Percentiles rank a stretch among this genome's conserved stretches.
phyloP scores from a whole-genome alignment of 2,888 invertebrate species.

The Thelaira solivaga region DNA sequence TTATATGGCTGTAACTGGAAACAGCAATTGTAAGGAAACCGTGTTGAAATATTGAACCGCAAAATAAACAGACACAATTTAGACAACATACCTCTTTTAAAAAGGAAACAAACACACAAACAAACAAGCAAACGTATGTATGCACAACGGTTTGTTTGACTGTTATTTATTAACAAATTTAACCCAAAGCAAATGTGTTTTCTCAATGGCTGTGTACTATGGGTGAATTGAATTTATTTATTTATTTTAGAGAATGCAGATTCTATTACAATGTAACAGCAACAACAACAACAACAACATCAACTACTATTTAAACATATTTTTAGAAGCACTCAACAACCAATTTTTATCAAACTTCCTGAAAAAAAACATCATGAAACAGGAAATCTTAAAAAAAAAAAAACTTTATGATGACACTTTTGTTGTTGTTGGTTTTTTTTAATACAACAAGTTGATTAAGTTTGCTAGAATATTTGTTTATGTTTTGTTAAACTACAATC shows the following conservation, averaged over 20 bases:
- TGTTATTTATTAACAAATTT: conserved; percentile 44
- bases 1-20: conserved; percentile 19
- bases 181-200: conserved; percentile 21
- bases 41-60: conserved; percentile 60
- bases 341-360: conserved; percentile 19
- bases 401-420: conserved; percentile 28
- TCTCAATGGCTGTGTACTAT: too few relatives aligned
- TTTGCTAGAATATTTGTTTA: conserved; percentile 28
- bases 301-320: too few relatives aligned
- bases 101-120: too few relatives aligned
- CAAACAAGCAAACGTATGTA: too few relatives aligned
- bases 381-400: conserved; percentile 25
- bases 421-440: background rate
- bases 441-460: conserved; percentile 50
- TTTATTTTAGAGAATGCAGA: background rate
- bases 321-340: too few relatives aligned
- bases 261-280: conserved; percentile 24
- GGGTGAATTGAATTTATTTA: too few relatives aligned
- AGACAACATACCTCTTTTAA: background rate
- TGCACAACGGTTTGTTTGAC: conserved; percentile 20
- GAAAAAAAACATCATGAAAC: background rate
- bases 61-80: conserved; percentile 41
- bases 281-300: background rate
- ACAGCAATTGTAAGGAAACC: conserved; percentile 38
- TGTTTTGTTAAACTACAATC: conserved; percentile 5